These are phyloP conservation scores for Agelaius phoeniceus DNA, from an alignment of 2,113 vertebrate species.

Conservation along the genomic window DNA sequence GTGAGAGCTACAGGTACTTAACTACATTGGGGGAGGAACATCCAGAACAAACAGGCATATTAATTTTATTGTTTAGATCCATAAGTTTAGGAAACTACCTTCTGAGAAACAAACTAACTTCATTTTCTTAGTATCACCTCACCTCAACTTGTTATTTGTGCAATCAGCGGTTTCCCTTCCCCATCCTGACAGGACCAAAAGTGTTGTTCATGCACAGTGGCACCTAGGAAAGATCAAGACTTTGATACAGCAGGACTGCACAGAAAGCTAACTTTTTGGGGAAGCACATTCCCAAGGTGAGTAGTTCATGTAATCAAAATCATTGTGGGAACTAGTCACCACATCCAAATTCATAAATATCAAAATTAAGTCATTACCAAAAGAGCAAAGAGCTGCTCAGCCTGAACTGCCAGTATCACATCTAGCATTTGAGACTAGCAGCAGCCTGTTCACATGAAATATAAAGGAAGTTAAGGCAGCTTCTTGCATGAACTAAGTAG, in stretches of 20 bases:
- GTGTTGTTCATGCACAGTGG: background rate
- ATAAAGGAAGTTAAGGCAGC: background rate
- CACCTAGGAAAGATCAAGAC: background rate
- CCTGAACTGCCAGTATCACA: background rate
- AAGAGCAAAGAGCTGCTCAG: background rate
- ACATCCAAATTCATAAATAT: background rate
- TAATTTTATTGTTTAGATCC: background rate
- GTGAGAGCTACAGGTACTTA: background rate
- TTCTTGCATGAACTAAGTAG: background rate
- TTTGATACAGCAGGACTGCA: background rate
- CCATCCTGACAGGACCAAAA: background rate
- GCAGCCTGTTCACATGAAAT: background rate
- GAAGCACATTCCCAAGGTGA: background rate
- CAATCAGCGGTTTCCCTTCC: background rate
- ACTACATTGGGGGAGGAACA: background rate
- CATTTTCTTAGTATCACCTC: background rate
- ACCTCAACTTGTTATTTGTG: background rate
- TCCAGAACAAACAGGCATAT: background rate
- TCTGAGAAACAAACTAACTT: background rate
- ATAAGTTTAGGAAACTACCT: background rate
- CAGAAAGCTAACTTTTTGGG: background rate
- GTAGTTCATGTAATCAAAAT: background rate
- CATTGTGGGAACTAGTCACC: background rate
- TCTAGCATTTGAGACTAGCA: background rate
- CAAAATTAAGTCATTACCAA: background rate